phyloP scores from a whole-genome alignment of 2,888 invertebrate species.

The Rotaria magnacalcarata region DNA sequence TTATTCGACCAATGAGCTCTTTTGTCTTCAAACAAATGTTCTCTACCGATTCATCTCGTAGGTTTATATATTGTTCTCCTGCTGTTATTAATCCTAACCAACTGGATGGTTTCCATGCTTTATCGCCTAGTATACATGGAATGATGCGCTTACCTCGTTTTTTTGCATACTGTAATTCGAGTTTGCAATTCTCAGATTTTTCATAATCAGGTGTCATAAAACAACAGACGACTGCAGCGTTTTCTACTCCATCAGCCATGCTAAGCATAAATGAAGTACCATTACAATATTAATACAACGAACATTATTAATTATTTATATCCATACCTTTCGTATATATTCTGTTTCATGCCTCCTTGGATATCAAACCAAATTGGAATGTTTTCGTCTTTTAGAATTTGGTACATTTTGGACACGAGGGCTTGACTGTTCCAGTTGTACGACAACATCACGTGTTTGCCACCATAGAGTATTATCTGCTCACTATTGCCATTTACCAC shows the following conservation, averaged over 20 bases:
- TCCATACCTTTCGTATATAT: not conserved
- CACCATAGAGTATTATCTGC: not conserved
- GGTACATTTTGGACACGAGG: not conserved
- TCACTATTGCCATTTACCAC: too few species aligned
- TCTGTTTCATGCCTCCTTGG: not conserved
- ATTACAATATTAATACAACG: too few species aligned
- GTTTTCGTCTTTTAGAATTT: not conserved
- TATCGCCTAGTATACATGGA: slow-evolving; percentile 4
- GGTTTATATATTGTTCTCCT: not conserved
- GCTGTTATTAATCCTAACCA: not conserved
- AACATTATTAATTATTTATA: not conserved
- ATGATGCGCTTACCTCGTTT: not conserved
- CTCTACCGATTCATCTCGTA: not conserved
- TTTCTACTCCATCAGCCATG: not conserved
- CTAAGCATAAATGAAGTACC: not conserved
- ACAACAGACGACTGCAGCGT: slow-evolving; percentile 9
- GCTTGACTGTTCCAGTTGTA: not conserved
- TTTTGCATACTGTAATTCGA: slow-evolving; percentile 5
- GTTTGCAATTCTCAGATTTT: slow-evolving; percentile 20
- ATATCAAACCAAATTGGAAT: slow-evolving; percentile 21
- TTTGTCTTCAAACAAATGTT: not conserved
- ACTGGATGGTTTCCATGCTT: not conserved
- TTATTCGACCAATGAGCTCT: not conserved
- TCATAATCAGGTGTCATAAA: not conserved
- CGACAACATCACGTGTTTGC: not conserved